Base-by-base conservation (phyloP, 2,888 invertebrate species). In the Synanthedon formicaeformis region DNA sequence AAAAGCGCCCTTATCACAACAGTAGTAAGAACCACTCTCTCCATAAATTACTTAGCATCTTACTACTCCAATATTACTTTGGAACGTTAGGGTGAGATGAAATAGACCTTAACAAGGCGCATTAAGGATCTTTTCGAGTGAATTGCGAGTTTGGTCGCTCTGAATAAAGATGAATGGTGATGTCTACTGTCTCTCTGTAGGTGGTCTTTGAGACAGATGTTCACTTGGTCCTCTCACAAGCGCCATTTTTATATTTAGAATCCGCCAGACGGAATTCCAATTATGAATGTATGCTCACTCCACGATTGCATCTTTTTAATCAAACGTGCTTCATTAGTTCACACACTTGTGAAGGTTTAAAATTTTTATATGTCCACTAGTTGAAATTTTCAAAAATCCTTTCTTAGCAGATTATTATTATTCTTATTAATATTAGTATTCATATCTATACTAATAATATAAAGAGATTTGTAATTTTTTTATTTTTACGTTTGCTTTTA, bases 181-280 rank as follows among this genome's bases (percentile, higher is more conserved):
- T 69, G 68, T 69, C 69, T 63, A 56, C 57, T 66, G 78, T 78
- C 81, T 73, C 75, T 64, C 69, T 64, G 72, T 80, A 77, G 83
- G 81, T 82, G 82, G 83, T 78, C 81, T 72, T 68, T 82, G 84
- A 83, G 81, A 81, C 81, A 80, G 81, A 78, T 78, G 79, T 68
- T 77, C 71, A 68, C 70, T 75, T 81, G 71, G 64, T 68, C 72
- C 66, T 62, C 66, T 63, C 67, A 40, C 60, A 64, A 64, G 60
- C 63, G 69, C 70, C 67, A 71, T 79, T 81, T 82, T 81, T 77
- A 78, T 76, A 75, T 78, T 76, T 74, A 73, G 69, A 69, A 63
- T 59, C 60, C 54, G 45, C 45, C 45, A 45, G 45, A 45, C 45
- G 45, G 45, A 45, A 45, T 45, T 45, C 45, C 45, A 45, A 45